Conservation (phyloP, 2,888 invertebrate genomes). For the Acheta domesticus region DNA sequence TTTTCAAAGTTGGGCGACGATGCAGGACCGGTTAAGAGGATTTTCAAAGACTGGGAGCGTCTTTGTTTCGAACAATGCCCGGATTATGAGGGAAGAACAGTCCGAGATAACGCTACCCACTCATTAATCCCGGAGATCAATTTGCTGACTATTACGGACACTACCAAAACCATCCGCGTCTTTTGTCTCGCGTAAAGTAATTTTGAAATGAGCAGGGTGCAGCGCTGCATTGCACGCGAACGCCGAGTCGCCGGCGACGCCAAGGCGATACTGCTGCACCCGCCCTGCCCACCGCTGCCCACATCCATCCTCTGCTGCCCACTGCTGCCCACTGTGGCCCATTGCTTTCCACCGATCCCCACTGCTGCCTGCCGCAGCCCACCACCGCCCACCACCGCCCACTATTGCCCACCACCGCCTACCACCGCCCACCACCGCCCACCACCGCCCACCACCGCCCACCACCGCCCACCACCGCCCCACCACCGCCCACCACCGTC, state of each 20-base stretch:
- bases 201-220: not conserved
- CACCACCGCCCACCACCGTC: too few species aligned
- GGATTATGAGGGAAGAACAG: not conserved
- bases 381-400: too few species aligned
- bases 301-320: too few species aligned
- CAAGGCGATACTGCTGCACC: too few species aligned
- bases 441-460: too few species aligned
- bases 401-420: too few species aligned
- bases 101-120: constrained; percentile 18
- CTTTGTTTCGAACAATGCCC: not conserved
- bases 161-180: not conserved
- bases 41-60: constrained; percentile 1
- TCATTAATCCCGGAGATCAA: constrained; percentile 18
- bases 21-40: not conserved
- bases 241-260: not conserved
- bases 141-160: not conserved
- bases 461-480: too few species aligned
- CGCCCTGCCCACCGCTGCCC: too few species aligned
- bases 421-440: too few species aligned
- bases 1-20: not conserved
- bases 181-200: not conserved
- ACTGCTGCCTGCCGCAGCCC: too few species aligned
- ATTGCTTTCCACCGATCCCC: too few species aligned
- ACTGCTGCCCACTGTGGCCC: too few species aligned
- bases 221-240: not conserved